Evolutionary conservation across 2,797 vertebrate genomes (phyloP), one percentile per base, ranked within the genome.

Genomic region (Alcedo quadribrachys): DNA sequence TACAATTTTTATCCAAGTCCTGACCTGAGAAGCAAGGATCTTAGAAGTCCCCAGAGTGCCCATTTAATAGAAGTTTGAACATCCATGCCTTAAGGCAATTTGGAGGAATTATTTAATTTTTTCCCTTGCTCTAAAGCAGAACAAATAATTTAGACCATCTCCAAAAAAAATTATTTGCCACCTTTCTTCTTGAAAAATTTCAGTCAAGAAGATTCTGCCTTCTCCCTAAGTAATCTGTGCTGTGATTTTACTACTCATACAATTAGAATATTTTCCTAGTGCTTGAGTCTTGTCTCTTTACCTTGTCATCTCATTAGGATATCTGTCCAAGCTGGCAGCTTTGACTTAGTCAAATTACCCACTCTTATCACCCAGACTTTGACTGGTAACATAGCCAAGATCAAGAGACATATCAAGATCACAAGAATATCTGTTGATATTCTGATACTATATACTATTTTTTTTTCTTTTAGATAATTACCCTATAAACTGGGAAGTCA

Each of bases 381-480:
- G 21, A 81, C 37, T 25, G 35, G 48, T 79, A 81, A 61, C 19
- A 83, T 83, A 73, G 28, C 16, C 66, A 93, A 60, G 48, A 89
- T 33, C 45, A 69, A 87, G 43, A 74, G 24, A 35, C n/a, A 37
- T 5, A 57, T 11, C 20, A 58, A 84, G 25, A 68, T 19, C 42
- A 65, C 65, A 87, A 78, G 9, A 82, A 16, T 50, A 85, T 33
- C 73, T 82, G 7, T n/a, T 42, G 27, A 16, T 65, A 85, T 30
- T 76, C 48, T 51, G 48, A 51, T 63, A 76, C n/a, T 57, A 22
- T 35, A 37, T 21, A 40, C 5, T 61, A 15, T 51, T 46, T 21
- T 83, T 40, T 80, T 87, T 43, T 33, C 55, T 32, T 43, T 71
- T 71, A 71, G 43, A 22, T 48, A 81, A 32, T 15, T 91, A 25